These are phyloP conservation scores for Neotoma lepida DNA, from an alignment of 2,113 vertebrate genomes.

Conservation along the genomic window DNA sequence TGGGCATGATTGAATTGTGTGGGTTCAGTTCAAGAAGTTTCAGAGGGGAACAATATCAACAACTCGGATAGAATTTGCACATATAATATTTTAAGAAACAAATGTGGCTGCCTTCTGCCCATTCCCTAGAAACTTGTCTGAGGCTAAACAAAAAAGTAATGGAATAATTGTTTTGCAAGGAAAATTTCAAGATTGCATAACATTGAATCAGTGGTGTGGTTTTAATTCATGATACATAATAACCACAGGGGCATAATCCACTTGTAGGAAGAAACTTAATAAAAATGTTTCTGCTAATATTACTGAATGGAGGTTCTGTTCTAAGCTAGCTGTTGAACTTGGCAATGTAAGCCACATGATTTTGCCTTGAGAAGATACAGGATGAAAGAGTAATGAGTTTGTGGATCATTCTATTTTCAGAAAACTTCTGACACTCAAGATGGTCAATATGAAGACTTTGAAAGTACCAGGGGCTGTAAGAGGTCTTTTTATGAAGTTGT, in stretches of 20 bases:
- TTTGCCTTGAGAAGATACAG: neutral
- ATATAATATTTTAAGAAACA: neutral
- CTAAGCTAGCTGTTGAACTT: neutral
- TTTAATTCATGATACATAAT: neutral
- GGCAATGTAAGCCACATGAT: neutral
- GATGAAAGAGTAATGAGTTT: neutral
- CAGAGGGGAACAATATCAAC: neutral
- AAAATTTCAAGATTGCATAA: neutral
- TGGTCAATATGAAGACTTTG: neutral
- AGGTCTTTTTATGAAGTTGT: neutral
- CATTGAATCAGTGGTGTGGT: neutral
- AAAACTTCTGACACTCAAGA: neutral
- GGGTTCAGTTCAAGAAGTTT: neutral
- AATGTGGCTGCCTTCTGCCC: neutral
- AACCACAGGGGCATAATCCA: neutral
- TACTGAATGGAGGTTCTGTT: neutral
- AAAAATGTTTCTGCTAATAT: neutral
- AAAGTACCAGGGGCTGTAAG: neutral
- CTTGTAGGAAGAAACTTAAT: neutral
- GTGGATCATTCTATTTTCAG: neutral
- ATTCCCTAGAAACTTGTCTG: neutral
- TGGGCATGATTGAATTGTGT: neutral
- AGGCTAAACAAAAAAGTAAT: neutral
- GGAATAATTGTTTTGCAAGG: neutral
- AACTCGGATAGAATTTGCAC: neutral